Percentiles rank a stretch among this genome's conserved stretches.
Evolutionary conservation across 2,888 invertebrate genomes (phyloP).

Genomic region (Platerodrilus igneus): DNA sequence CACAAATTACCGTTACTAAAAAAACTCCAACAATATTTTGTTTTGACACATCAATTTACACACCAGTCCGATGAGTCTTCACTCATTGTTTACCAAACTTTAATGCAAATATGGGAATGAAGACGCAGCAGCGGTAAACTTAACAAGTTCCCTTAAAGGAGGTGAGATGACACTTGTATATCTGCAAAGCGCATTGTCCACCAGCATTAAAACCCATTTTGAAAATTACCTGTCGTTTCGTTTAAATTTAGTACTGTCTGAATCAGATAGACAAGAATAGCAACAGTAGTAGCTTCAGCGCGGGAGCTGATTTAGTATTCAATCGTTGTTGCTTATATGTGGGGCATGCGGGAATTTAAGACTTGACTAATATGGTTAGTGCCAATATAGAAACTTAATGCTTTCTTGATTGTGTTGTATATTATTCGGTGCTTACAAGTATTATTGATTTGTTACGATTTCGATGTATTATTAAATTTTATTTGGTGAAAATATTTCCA

Average conservation of each 20-base stretch:
- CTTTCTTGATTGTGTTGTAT: constrained; percentile 17
- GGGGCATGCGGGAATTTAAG: constrained; percentile 15
- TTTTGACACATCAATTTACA: no score
- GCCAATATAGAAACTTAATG: constrained; percentile 18
- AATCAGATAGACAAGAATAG: constrained; percentile 11
- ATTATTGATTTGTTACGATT: no score
- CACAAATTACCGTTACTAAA: no score
- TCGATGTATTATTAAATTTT: no score
- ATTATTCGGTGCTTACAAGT: no score
- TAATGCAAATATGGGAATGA: constrained; percentile 24
- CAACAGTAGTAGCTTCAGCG: not conserved
- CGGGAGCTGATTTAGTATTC: no score
- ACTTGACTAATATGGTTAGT: constrained; percentile 13
- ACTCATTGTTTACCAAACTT: constrained; percentile 20
- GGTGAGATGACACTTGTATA: constrained; percentile 24
- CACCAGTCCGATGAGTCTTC: no score
- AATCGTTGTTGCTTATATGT: no score
- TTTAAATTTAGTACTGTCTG: constrained; percentile 8
- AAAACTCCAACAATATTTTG: no score
- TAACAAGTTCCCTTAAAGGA: constrained; percentile 22
- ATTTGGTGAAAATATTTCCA: no score
- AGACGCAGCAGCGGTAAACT: constrained; percentile 20
- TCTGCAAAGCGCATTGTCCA: constrained; percentile 15
- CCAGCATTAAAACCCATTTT: constrained; percentile 9
- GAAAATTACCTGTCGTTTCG: constrained; percentile 6